phyloP scores from a whole-genome alignment of 2,888 invertebrate species.

The Tribolium freemani region DNA sequence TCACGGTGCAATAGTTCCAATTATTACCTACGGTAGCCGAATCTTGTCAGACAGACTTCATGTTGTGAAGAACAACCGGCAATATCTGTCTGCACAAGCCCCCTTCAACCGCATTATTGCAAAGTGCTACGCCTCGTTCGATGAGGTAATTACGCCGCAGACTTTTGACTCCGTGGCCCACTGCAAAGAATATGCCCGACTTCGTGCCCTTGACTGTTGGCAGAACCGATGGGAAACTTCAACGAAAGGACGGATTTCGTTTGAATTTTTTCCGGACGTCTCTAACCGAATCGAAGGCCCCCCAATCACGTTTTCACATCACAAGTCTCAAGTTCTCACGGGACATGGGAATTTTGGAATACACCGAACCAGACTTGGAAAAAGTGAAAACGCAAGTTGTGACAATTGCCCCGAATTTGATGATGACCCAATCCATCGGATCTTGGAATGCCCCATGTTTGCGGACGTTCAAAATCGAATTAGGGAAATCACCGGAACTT shows the following conservation, averaged over 20 bases:
- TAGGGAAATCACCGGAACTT: background rate
- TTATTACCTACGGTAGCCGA: background rate
- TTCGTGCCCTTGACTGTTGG: constrained; percentile 1
- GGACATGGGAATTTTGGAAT: constrained; percentile 11
- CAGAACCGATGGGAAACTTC: constrained; percentile 7
- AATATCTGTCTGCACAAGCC: background rate
- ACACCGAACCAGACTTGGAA: constrained; percentile 5
- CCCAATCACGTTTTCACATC: background rate
- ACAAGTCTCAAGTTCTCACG: background rate
- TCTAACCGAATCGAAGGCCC: background rate
- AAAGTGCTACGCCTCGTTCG: background rate
- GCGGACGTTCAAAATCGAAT: background rate
- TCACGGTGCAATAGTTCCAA: background rate
- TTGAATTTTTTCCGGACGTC: background rate
- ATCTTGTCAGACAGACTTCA: constrained; percentile 9
- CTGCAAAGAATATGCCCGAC: background rate
- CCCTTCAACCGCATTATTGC: background rate
- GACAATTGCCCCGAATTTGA: background rate
- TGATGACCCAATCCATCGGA: constrained; percentile 6
- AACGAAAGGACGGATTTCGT: constrained; percentile 5
- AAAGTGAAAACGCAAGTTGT: background rate
- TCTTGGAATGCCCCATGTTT: background rate
- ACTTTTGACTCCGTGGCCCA: background rate
- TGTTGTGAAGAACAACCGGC: background rate
- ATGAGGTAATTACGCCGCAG: background rate